A percentile compares a stretch with the other conserved stretches of the same genome.
phyloP scores from a whole-genome alignment of 2,888 invertebrate species.

The Campoplex nolae region DNA sequence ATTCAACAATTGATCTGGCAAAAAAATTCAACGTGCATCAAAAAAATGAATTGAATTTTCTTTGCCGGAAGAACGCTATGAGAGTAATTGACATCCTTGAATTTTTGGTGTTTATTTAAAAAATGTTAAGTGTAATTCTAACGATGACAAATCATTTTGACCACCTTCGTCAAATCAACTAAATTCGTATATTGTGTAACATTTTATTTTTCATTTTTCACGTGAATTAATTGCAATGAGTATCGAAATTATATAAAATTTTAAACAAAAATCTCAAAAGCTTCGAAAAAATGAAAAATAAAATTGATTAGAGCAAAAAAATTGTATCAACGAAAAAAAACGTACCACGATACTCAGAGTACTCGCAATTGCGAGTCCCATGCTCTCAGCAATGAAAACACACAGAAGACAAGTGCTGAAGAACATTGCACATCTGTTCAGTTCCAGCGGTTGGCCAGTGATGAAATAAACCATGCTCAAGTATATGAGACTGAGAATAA shows the following conservation, averaged over 20 bases:
- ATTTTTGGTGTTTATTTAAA: background rate
- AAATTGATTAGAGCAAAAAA: background rate
- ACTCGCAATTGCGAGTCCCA: slow-evolving; percentile 91
- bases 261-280: background rate
- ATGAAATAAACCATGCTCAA: slow-evolving; percentile 90
- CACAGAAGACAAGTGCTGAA: slow-evolving; percentile 89
- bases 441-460: slow-evolving; percentile 91
- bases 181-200: too few relatives aligned
- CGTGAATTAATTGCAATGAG: too few relatives aligned
- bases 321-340: slow-evolving; percentile 72
- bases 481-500: slow-evolving; percentile 88
- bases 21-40: background rate
- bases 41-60: background rate
- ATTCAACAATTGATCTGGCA: background rate
- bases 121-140: too few relatives aligned
- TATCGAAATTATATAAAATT: background rate
- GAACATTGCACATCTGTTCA: slow-evolving; percentile 89
- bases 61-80: background rate
- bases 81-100: background rate
- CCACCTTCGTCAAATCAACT: too few relatives aligned
- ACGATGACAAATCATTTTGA: too few relatives aligned
- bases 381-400: slow-evolving; percentile 91
- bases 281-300: background rate
- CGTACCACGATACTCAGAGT: slow-evolving; percentile 91
- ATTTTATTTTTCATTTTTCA: too few relatives aligned